These are phyloP conservation scores for Arrhopalites spinosus DNA, from an alignment of 2,888 invertebrate genomes.

Conservation along the genomic window DNA sequence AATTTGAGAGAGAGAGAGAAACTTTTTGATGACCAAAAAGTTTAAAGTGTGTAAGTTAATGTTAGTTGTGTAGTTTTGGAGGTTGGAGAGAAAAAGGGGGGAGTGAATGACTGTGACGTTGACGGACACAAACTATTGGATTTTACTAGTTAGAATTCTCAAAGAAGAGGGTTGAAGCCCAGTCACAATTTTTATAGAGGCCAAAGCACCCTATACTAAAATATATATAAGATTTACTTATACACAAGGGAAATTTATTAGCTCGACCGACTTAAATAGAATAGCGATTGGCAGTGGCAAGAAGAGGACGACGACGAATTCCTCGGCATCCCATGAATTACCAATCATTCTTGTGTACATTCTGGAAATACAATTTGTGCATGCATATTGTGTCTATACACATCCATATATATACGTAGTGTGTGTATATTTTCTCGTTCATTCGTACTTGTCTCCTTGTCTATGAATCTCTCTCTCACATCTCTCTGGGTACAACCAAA, in stretches of 20 bases:
- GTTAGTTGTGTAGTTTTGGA: too few species aligned
- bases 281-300: slow-evolving; percentile 22
- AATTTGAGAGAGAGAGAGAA: too few species aligned
- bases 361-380: slow-evolving; percentile 21
- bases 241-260: slow-evolving; percentile 29
- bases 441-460: slow-evolving; percentile 32
- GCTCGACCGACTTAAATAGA: slow-evolving; percentile 28
- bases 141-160: too few species aligned
- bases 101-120: too few species aligned
- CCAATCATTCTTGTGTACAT: slow-evolving; percentile 25
- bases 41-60: too few species aligned
- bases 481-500: background rate
- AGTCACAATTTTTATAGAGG: background rate
- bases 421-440: background rate
- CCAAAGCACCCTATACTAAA: background rate
- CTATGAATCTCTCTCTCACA: slow-evolving; percentile 14
- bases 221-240: too few species aligned
- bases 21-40: too few species aligned
- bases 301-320: slow-evolving; percentile 16
- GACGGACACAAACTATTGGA: too few species aligned
- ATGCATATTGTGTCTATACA: too few species aligned
- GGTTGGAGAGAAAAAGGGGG: too few species aligned
- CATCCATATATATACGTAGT: too few species aligned
- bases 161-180: background rate
- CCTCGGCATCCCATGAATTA: slow-evolving; percentile 29